These are phyloP conservation scores for Neolamprologus devosi DNA, from an alignment of 2,113 vertebrate species.

Conservation along the genomic window DNA sequence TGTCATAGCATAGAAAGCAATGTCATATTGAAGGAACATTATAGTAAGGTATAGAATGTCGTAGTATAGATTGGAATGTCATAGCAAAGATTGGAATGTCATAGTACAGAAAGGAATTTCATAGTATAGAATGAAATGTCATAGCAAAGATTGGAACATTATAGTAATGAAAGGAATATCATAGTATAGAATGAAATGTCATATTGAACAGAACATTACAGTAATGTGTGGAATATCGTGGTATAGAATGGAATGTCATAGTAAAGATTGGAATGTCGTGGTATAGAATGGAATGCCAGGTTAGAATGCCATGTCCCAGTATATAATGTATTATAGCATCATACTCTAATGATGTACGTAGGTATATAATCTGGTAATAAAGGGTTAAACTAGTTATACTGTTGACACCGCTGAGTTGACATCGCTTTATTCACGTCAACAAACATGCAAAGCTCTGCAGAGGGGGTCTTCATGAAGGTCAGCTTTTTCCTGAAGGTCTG, in stretches of 20 bases:
- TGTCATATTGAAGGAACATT: not conserved
- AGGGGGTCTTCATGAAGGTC: not conserved
- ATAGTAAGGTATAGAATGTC: not conserved
- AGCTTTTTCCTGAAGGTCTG: not conserved
- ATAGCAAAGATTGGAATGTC: not conserved
- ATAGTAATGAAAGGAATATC: fast-evolving
- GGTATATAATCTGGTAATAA: not conserved
- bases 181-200: not conserved
- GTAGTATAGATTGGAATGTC: not conserved
- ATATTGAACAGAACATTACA: fast-evolving
- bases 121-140: not conserved
- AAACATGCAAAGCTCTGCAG: not conserved
- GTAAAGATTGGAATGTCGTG: not conserved
- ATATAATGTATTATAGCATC: not conserved
- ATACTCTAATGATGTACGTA: not conserved
- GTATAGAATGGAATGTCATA: not conserved
- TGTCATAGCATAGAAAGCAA: not conserved
- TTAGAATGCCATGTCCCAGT: not conserved
- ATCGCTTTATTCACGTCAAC: not conserved
- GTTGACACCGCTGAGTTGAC: not conserved
- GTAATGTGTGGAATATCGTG: fast-evolving
- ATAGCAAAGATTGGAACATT: no score
- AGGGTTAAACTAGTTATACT: not conserved
- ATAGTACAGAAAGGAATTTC: not conserved
- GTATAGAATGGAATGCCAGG: not conserved